Percentiles rank a stretch among this genome's conserved stretches.
These are phyloP conservation scores for Rafetus swinhoei DNA, from an alignment of 2,113 vertebrate species.

Conservation along the genomic window DNA sequence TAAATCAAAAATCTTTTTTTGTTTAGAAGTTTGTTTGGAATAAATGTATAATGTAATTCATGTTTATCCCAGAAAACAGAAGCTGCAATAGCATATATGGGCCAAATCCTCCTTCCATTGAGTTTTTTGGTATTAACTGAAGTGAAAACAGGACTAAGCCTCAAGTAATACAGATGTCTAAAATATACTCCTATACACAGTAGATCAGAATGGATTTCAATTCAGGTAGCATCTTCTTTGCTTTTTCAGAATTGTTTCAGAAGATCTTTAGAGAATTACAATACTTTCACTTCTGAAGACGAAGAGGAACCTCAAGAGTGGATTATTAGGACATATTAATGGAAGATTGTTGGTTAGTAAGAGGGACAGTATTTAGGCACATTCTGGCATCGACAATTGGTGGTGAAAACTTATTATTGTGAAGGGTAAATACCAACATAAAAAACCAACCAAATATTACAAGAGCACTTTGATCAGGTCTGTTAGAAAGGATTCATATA, in stretches of 20 bases:
- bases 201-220: slow-evolving; percentile 8
- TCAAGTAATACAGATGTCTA: neutral
- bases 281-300: neutral
- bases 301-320: neutral
- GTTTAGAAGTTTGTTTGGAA: slow-evolving; percentile 31
- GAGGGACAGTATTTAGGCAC: neutral
- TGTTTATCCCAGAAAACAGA: slow-evolving; percentile 25
- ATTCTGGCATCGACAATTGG: neutral
- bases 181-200: neutral
- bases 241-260: slow-evolving; percentile 12
- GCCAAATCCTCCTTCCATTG: neutral
- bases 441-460: no score
- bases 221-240: neutral
- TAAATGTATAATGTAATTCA: slow-evolving; percentile 6
- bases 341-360: neutral
- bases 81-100: neutral
- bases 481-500: no score
- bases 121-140: neutral
- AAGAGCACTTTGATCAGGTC: no score
- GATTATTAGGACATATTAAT: neutral
- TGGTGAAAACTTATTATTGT: neutral
- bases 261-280: neutral
- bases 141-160: neutral
- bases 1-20: slow-evolving; percentile 34
- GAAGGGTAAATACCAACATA: no score